A percentile compares a stretch with the other conserved stretches of the same genome.
phyloP scores from a whole-genome alignment of 2,113 vertebrate species.

The Tetraodon nigroviridis region DNA sequence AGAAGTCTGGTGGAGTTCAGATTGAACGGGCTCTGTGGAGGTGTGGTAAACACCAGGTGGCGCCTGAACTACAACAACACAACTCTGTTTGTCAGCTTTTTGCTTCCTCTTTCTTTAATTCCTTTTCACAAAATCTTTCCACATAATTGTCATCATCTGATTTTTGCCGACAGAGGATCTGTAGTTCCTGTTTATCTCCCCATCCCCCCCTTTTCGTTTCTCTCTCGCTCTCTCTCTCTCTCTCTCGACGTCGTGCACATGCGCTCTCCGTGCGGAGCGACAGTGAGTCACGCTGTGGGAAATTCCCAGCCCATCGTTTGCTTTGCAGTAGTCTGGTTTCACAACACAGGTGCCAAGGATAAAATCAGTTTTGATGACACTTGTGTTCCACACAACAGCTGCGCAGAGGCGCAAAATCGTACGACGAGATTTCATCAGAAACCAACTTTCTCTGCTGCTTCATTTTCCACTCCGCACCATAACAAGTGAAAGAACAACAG shows the following conservation, averaged over 20 bases:
- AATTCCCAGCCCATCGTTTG: constrained; percentile 64
- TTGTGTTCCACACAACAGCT: constrained; percentile 56
- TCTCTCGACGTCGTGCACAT: constrained; percentile 53
- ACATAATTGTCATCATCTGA: constrained; percentile 16
- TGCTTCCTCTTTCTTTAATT: constrained; percentile 15
- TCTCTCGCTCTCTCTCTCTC: constrained; percentile 22
- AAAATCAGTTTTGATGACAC: constrained; percentile 49
- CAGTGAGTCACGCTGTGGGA: constrained; percentile 71
- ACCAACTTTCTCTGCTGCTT: constrained; percentile 16
- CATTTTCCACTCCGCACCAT: constrained; percentile 26
- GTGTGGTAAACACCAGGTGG: constrained; percentile 60
- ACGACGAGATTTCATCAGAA: constrained; percentile 30
- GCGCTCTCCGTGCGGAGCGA: constrained; percentile 43
- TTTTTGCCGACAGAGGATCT: constrained; percentile 2
- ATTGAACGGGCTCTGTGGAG: not conserved
- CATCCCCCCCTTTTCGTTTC: constrained; percentile 24
- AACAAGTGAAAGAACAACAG: constrained; percentile 32
- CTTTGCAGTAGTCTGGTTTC: constrained; percentile 58
- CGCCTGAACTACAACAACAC: constrained; percentile 35
- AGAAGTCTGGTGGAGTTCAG: constrained; percentile 2
- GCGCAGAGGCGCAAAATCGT: constrained; percentile 21
- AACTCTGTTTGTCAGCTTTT: not conserved
- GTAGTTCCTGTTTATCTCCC: constrained; percentile 39
- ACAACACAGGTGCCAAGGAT: constrained; percentile 65
- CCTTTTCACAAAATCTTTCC: not conserved